Evolutionary conservation across 2,113 vertebrate genomes (phyloP).

Genomic region (Cariama cristata): DNA sequence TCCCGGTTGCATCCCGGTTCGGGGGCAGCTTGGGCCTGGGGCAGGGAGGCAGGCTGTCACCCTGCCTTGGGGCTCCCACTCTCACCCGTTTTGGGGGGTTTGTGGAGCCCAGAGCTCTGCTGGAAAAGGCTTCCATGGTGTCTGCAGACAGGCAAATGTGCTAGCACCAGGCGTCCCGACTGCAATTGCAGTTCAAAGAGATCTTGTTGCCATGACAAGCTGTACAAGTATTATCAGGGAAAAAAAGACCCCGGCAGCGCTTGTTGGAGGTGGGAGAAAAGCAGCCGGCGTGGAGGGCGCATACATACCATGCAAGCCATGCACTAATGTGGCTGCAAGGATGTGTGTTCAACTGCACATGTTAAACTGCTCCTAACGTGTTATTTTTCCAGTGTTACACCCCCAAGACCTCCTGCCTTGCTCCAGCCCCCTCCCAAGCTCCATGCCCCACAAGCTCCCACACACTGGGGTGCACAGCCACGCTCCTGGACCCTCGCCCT

Average conservation of each 20-base stretch:
- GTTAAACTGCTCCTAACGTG: accelerated
- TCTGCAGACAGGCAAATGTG: background rate
- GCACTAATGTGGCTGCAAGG: background rate
- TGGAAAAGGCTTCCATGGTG: background rate
- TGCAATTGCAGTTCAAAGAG: background rate
- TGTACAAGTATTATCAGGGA: background rate
- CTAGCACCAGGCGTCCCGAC: background rate
- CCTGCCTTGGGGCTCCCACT: background rate
- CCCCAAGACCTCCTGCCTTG: background rate
- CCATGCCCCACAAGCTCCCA: accelerated
- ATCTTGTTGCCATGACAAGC: constrained; percentile 54
- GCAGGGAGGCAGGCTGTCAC: background rate
- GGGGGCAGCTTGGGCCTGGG: background rate
- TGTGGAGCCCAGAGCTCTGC: background rate
- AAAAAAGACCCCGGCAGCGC: background rate
- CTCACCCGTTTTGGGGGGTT: accelerated
- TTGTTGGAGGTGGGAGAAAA: background rate
- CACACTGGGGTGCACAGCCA: accelerated
- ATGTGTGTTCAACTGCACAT: accelerated
- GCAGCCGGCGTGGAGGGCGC: accelerated
- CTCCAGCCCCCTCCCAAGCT: background rate
- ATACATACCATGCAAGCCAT: accelerated
- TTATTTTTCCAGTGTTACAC: background rate
- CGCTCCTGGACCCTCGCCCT: accelerated
- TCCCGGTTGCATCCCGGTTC: accelerated